A percentile compares a stretch with the other conserved stretches of the same genome.
These are phyloP conservation scores for Chorisops tibialis DNA, from an alignment of 2,888 invertebrate genomes.

Conservation along the genomic window DNA sequence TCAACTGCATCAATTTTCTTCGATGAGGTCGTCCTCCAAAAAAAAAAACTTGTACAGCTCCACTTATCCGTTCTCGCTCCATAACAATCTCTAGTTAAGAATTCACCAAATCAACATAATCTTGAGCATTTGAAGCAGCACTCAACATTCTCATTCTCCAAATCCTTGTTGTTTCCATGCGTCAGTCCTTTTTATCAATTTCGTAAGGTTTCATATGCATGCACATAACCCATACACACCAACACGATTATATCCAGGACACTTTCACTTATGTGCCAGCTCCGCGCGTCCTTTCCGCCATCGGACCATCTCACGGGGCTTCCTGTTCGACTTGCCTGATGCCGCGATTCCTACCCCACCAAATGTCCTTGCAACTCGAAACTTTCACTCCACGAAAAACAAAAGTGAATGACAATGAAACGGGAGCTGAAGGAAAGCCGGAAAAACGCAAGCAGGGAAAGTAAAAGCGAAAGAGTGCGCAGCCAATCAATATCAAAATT, in stretches of 20 bases:
- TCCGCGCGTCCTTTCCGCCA: not conserved
- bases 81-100: too few relatives aligned
- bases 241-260: conserved; percentile 2
- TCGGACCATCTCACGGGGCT: conserved; percentile 6
- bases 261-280: not conserved
- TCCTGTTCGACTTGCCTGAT: conserved; percentile 6
- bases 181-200: too few relatives aligned
- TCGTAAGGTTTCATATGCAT: not conserved
- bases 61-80: too few relatives aligned
- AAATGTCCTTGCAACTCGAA: conserved; percentile 4
- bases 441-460: not conserved
- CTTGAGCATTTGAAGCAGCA: too few relatives aligned
- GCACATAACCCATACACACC: conserved; percentile 18
- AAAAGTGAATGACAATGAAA: conserved; percentile 9
- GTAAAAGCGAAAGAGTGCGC: conserved; percentile 13
- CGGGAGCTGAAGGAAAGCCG: too few relatives aligned
- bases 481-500: conserved; percentile 18
- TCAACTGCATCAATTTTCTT: too few relatives aligned
- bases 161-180: too few relatives aligned
- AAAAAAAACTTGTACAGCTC: too few relatives aligned
- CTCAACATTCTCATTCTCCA: too few relatives aligned
- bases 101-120: too few relatives aligned
- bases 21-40: too few relatives aligned
- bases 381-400: conserved; percentile 9
- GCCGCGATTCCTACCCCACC: conserved; percentile 8